A percentile compares a stretch with the other conserved stretches of the same genome.
phyloP scores from a whole-genome alignment of 2,888 invertebrate genomes.

The Noctua janthina region DNA sequence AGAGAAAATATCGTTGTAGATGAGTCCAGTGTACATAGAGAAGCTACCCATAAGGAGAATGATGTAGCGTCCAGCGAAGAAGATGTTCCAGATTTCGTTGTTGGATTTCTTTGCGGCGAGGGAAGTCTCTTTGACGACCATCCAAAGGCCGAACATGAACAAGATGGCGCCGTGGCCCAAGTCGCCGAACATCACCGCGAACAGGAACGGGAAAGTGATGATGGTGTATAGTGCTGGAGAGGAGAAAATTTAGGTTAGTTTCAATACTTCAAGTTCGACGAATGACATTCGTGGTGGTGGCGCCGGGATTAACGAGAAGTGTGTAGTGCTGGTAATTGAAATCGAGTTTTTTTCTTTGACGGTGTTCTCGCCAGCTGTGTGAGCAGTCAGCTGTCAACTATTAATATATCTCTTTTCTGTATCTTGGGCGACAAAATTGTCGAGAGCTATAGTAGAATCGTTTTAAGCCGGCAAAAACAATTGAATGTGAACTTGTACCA shows the following conservation, averaged over 20 bases:
- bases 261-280: background rate
- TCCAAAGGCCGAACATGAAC: slow-evolving; percentile 94
- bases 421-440: background rate
- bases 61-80: slow-evolving; percentile 99
- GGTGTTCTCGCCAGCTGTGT: background rate
- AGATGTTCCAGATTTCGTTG: slow-evolving; percentile 99
- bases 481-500: background rate
- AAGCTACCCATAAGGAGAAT: slow-evolving; percentile 99
- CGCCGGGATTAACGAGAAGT: background rate
- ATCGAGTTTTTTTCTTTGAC: background rate
- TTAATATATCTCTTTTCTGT: background rate
- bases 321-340: background rate
- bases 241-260: background rate
- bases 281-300: too few species aligned
- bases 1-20: slow-evolving; percentile 99
- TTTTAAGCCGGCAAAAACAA: background rate
- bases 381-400: background rate
- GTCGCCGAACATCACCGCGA: slow-evolving; percentile 99
- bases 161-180: slow-evolving; percentile 97
- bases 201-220: slow-evolving; percentile 98
- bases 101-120: slow-evolving; percentile 92
- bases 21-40: slow-evolving; percentile 99
- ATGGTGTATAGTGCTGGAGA: slow-evolving; percentile 95
- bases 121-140: slow-evolving; percentile 95
- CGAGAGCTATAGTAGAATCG: background rate